Evolutionary conservation across 2,888 invertebrate genomes (phyloP).

Genomic region (Eledone cirrhosa): DNA sequence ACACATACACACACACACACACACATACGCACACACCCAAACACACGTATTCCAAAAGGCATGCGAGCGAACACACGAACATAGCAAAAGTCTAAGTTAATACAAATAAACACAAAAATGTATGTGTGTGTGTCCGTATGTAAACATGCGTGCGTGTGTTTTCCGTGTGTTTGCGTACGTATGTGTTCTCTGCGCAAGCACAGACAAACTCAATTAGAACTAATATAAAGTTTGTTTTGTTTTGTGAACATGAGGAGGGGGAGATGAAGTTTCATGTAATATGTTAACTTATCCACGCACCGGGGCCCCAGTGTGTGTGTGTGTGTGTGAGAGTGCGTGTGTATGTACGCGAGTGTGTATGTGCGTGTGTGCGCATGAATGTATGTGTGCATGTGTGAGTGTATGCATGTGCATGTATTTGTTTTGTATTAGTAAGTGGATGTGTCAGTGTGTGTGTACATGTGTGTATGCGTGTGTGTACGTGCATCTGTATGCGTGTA

Average conservation of each 20-base stretch:
- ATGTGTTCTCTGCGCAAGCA: background rate
- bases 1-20: background rate
- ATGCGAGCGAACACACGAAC: background rate
- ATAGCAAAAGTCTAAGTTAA: background rate
- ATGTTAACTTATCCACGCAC: slow-evolving; percentile 1
- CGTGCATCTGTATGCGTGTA: background rate
- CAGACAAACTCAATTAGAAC: too few relatives aligned
- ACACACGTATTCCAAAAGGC: background rate
- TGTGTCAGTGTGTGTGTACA: background rate
- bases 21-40: background rate
- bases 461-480: background rate
- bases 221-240: too few relatives aligned
- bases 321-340: too few relatives aligned
- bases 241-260: too few relatives aligned
- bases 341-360: too few relatives aligned
- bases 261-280: too few relatives aligned
- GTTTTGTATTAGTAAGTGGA: too few relatives aligned
- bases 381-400: too few relatives aligned
- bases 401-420: too few relatives aligned
- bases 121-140: background rate
- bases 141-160: background rate
- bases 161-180: background rate
- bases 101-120: background rate
- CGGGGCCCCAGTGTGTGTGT: slow-evolving; percentile 11
- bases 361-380: too few relatives aligned